These are phyloP conservation scores for Meta bourneti DNA, from an alignment of 2,888 invertebrate species.

Conservation along the genomic window DNA sequence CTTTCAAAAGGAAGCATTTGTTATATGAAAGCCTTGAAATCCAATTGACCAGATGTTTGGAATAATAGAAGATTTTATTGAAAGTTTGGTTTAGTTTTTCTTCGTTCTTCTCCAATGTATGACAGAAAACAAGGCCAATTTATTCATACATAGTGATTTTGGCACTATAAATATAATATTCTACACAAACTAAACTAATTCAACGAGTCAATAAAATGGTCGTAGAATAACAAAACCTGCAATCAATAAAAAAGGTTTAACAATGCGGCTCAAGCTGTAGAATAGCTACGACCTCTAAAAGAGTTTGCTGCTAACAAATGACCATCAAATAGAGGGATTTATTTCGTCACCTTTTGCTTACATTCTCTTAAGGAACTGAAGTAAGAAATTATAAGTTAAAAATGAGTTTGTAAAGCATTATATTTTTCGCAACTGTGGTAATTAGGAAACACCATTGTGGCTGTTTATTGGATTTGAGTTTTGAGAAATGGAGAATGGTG, in stretches of 20 bases:
- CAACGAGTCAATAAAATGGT: neutral
- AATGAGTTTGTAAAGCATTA: neutral
- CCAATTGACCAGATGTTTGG: too few relatives aligned
- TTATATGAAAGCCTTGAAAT: too few relatives aligned
- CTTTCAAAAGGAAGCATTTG: too few relatives aligned
- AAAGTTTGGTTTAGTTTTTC: too few relatives aligned
- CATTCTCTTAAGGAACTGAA: neutral
- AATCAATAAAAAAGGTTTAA: slow-evolving; percentile 12
- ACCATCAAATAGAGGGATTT: slow-evolving; percentile 10
- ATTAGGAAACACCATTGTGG: neutral
- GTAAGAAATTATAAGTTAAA: neutral
- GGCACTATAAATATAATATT: neutral
- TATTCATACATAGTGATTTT: slow-evolving; percentile 7
- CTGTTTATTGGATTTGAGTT: neutral
- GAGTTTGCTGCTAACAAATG: neutral
- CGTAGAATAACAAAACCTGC: too few relatives aligned
- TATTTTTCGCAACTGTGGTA: neutral
- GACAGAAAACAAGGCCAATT: neutral
- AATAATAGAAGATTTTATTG: too few relatives aligned
- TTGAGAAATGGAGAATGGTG: neutral
- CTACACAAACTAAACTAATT: slow-evolving; percentile 20
- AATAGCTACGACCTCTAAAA: neutral
- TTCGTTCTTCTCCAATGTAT: too few relatives aligned
- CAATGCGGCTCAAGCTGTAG: neutral
- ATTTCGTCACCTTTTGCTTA: neutral